These are phyloP conservation scores for Arion vulgaris DNA, from an alignment of 1,140 invertebrate genomes.

Conservation along the genomic window DNA sequence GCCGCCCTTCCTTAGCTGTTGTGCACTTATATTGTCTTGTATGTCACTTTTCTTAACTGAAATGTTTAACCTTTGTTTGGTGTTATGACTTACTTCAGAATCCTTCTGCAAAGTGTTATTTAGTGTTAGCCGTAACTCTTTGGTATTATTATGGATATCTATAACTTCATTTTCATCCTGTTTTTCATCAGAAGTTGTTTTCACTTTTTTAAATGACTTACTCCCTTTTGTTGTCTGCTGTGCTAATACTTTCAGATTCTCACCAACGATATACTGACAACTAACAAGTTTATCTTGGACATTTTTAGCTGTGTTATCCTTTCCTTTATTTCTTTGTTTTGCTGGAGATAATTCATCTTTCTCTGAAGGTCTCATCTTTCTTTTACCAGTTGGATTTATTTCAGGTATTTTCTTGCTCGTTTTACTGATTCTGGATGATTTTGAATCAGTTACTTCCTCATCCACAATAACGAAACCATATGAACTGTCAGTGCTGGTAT, in stretches of 20 bases:
- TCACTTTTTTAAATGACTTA: not conserved
- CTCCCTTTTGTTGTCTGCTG: not conserved
- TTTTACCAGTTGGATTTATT: not conserved
- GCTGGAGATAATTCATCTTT: not conserved
- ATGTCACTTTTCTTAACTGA: not conserved
- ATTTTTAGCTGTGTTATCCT: not conserved
- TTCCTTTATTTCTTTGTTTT: not conserved
- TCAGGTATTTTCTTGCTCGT: not conserved
- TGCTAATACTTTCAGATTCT: not conserved
- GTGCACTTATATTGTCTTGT: not conserved
- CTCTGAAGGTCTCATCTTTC: not conserved
- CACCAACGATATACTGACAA: not conserved
- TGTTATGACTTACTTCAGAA: not conserved
- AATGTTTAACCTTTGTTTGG: not conserved
- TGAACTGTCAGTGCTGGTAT: not conserved
- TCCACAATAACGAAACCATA: not conserved
- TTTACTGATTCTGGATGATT: not conserved
- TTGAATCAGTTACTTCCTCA: not conserved
- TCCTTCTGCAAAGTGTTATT: not conserved
- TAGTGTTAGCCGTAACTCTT: no score
- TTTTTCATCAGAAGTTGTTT: not conserved
- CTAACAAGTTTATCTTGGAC: not conserved
- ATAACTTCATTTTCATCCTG: not conserved
- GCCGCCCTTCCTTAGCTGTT: no score
- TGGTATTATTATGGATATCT: not conserved